These are phyloP conservation scores for Thunnus thynnus DNA, from an alignment of 2,113 vertebrate genomes.

Conservation along the genomic window DNA sequence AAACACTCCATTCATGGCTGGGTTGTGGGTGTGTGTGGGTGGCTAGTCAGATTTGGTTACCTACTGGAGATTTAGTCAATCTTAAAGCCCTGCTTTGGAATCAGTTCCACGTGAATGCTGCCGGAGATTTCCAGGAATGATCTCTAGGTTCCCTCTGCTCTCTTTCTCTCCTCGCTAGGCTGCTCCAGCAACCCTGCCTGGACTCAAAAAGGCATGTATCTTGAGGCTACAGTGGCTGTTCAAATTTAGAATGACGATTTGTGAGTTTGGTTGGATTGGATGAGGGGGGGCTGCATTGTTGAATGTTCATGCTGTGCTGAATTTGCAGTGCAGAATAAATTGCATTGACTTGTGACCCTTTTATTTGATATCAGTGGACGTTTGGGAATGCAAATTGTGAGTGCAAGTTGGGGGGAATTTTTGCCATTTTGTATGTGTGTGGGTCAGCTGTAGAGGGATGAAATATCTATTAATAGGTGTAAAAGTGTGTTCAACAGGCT, in stretches of 20 bases:
- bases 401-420: background rate
- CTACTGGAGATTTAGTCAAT: slow-evolving; percentile 41
- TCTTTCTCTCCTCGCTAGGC: slow-evolving; percentile 18
- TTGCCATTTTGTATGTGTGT: slow-evolving; percentile 18
- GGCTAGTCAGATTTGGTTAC: slow-evolving; percentile 47
- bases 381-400: slow-evolving; percentile 14
- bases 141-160: slow-evolving; percentile 42
- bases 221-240: slow-evolving; percentile 34
- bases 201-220: slow-evolving; percentile 4
- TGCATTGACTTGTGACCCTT: background rate
- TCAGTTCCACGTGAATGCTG: slow-evolving; percentile 82
- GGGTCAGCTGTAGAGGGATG: background rate
- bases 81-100: slow-evolving; percentile 63
- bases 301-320: slow-evolving; percentile 5
- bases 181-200: slow-evolving; percentile 19
- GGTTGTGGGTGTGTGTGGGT: slow-evolving; percentile 6
- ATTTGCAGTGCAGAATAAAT: slow-evolving; percentile 36
- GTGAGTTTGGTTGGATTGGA: slow-evolving; percentile 4
- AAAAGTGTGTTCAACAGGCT: slow-evolving; percentile 21
- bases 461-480: slow-evolving; percentile 26
- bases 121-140: slow-evolving; percentile 69
- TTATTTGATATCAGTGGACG: slow-evolving; percentile 10
- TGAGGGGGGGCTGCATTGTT: background rate
- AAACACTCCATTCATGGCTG: slow-evolving; percentile 49
- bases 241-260: slow-evolving; percentile 40